phyloP scores from a whole-genome alignment of 2,113 vertebrate genomes.

The Bujurquina vittata region DNA sequence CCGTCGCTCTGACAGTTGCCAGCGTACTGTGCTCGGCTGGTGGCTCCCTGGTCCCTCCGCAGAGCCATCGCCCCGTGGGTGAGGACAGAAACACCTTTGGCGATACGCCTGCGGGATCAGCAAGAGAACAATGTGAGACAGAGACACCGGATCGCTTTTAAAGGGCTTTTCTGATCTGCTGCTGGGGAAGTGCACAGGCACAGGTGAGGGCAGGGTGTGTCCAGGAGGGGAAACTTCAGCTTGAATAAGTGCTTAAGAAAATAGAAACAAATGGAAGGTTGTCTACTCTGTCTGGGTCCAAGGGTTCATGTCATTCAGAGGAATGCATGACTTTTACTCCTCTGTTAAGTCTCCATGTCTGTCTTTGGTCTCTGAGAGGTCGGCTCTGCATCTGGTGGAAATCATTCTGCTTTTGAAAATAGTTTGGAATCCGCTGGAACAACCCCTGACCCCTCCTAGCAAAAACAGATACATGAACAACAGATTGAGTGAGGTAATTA shows the following conservation, averaged over 20 bases:
- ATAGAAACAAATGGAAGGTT: not conserved
- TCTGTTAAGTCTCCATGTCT: accelerated
- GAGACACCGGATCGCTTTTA: not conserved
- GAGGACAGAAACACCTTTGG: slow-evolving; percentile 90
- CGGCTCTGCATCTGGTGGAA: not conserved
- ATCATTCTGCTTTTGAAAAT: not conserved
- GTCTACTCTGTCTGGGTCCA: not conserved
- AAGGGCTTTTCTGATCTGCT: slow-evolving; percentile 22
- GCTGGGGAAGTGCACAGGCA: not conserved
- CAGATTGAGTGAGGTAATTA: not conserved
- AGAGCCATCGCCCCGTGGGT: slow-evolving; percentile 91
- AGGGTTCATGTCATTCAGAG: not conserved
- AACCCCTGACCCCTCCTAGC: not conserved
- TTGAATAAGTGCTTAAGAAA: not conserved
- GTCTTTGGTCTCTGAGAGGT: not conserved
- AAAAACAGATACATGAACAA: too few relatives aligned
- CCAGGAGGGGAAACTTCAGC: not conserved
- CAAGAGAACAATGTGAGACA: slow-evolving; percentile 29
- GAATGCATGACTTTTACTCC: not conserved
- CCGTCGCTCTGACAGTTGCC: slow-evolving; percentile 88
- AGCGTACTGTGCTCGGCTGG: slow-evolving; percentile 82
- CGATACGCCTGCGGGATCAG: slow-evolving; percentile 79
- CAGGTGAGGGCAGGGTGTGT: not conserved
- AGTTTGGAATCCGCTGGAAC: not conserved
- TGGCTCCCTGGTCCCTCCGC: slow-evolving; percentile 83